A percentile compares a stretch with the other conserved stretches of the same genome.
Conservation (phyloP, 1,140 invertebrate species). For the Meteorus sp. region DNA sequence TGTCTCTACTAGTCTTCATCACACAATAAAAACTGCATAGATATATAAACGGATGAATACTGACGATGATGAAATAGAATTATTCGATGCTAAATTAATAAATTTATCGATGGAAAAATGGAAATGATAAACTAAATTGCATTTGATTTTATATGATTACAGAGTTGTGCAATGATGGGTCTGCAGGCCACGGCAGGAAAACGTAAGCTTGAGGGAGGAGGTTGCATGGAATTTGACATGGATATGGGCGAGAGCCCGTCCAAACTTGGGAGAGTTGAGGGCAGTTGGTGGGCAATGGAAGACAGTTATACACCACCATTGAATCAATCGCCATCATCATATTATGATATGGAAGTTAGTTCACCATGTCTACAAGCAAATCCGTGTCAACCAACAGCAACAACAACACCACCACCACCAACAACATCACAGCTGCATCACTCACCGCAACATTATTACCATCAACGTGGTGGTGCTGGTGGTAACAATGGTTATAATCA, state of each 20-base stretch:
- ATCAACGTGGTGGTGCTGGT: constrained; percentile 33
- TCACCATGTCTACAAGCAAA: constrained; percentile 42
- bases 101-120: no score
- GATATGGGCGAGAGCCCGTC: constrained; percentile 55
- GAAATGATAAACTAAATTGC: background rate
- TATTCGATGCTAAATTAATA: no score
- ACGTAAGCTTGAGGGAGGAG: constrained; percentile 66
- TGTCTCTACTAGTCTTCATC: constrained; percentile 9
- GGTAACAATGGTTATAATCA: constrained; percentile 47
- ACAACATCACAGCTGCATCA: constrained; percentile 27
- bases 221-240: constrained; percentile 58
- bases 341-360: constrained; percentile 49
- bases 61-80: no score
- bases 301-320: constrained; percentile 44
- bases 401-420: constrained; percentile 19
- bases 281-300: constrained; percentile 58
- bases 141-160: constrained; percentile 46
- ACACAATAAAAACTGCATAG: no score
- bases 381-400: constrained; percentile 31
- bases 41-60: no score
- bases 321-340: constrained; percentile 39
- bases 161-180: constrained; percentile 78
- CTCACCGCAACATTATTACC: constrained; percentile 35
- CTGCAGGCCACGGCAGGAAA: constrained; percentile 73
- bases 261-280: constrained; percentile 54